A percentile compares a stretch with the other conserved stretches of the same genome.
phyloP scores from a whole-genome alignment of 2,113 vertebrate species.

The Pyxicephalus adspersus region DNA sequence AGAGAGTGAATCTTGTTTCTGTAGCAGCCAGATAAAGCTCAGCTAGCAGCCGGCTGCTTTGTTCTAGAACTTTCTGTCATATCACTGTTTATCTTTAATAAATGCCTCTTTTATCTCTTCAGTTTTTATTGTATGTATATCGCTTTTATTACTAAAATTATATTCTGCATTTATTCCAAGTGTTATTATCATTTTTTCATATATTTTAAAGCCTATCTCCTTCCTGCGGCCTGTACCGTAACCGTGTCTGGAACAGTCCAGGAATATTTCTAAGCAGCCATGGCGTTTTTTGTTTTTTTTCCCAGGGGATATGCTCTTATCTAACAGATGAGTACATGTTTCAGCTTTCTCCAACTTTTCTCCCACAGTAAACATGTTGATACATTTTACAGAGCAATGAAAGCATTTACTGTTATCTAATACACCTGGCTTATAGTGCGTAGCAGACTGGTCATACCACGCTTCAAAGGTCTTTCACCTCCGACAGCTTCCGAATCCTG shows the following conservation, averaged over 20 bases:
- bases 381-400: not conserved
- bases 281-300: not conserved
- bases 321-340: not conserved
- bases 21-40: slow-evolving; percentile 19
- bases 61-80: not conserved
- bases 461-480: too few species aligned
- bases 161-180: not conserved
- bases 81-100: slow-evolving; percentile 42
- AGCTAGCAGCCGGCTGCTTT: not conserved
- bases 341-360: not conserved
- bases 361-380: not conserved
- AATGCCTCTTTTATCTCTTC: slow-evolving; percentile 18
- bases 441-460: too few species aligned
- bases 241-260: not conserved
- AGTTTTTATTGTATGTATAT: slow-evolving; percentile 8
- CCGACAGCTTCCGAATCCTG: too few species aligned
- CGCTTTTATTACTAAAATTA: slow-evolving; percentile 30
- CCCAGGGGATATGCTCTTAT: not conserved
- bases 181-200: slow-evolving; percentile 7
- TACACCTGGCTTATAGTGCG: too few species aligned
- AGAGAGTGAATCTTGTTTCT: not conserved
- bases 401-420: too few species aligned
- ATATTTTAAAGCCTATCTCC: slow-evolving; percentile 18
- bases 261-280: slow-evolving; percentile 5
- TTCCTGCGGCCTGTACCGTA: not conserved